A percentile compares a stretch with the other conserved stretches of the same genome.
These are phyloP conservation scores for Aeoliscus strigatus DNA, from an alignment of 2,797 vertebrate genomes.

Conservation along the genomic window DNA sequence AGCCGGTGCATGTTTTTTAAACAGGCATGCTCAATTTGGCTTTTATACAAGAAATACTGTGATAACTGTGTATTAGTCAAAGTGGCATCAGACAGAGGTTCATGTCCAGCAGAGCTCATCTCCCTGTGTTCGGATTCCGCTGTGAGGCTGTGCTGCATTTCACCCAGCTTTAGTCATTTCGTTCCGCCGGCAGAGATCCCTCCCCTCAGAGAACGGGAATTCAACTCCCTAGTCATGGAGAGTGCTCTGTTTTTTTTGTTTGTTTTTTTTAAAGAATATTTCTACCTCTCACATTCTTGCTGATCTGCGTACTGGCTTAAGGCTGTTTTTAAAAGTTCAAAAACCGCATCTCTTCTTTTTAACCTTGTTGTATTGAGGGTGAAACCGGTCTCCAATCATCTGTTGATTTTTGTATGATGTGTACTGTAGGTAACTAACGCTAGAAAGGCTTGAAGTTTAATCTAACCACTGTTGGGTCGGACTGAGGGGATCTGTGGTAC, in stretches of 20 bases:
- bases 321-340: slow-evolving; percentile 35
- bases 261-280: slow-evolving; percentile 26
- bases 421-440: slow-evolving; percentile 3
- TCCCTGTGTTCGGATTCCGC: slow-evolving; percentile 4
- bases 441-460: slow-evolving; percentile 10
- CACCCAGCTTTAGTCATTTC: slow-evolving; percentile 16
- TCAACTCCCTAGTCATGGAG: slow-evolving; percentile 1
- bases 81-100: slow-evolving; percentile 5
- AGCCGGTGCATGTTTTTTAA: slow-evolving; percentile 32
- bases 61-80: too few species aligned
- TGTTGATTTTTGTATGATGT: slow-evolving; percentile 9
- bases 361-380: slow-evolving; percentile 15
- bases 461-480: slow-evolving; percentile 18
- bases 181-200: slow-evolving; percentile 18
- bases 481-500: slow-evolving; percentile 16
- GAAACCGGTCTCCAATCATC: slow-evolving; percentile 15
- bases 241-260: too few species aligned
- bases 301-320: slow-evolving; percentile 38
- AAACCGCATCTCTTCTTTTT: slow-evolving; percentile 26
- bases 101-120: slow-evolving; percentile 5
- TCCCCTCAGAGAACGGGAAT: too few species aligned
- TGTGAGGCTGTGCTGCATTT: slow-evolving; percentile 9
- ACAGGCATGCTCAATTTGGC: slow-evolving; percentile 48
- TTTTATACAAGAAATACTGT: slow-evolving; percentile 2
- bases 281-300: slow-evolving; percentile 47